Conservation (phyloP, 2,113 vertebrate genomes). For the human (Homo sapiens) region GRCh38 chrX:27977001-27977500, state of each 20-base stretch:
- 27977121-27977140: background rate
- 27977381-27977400: background rate
- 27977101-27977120: background rate
- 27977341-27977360: background rate
- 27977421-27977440: background rate
- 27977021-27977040: background rate
- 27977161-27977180: background rate
- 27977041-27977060: background rate
- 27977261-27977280: background rate
- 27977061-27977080: conserved; percentile 3
- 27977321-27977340: background rate
- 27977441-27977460: background rate
- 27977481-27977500: background rate
- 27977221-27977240: background rate
- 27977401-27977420: background rate
- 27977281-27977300: background rate
- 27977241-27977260: background rate
- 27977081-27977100: background rate
- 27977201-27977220: background rate
- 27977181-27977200: background rate
- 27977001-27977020: background rate
- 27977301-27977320: background rate
- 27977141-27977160: background rate
- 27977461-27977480: conserved; percentile 2
- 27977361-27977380: background rate